Base-by-base conservation (phyloP, 2,113 vertebrate species). In the Sciurus niger region DNA sequence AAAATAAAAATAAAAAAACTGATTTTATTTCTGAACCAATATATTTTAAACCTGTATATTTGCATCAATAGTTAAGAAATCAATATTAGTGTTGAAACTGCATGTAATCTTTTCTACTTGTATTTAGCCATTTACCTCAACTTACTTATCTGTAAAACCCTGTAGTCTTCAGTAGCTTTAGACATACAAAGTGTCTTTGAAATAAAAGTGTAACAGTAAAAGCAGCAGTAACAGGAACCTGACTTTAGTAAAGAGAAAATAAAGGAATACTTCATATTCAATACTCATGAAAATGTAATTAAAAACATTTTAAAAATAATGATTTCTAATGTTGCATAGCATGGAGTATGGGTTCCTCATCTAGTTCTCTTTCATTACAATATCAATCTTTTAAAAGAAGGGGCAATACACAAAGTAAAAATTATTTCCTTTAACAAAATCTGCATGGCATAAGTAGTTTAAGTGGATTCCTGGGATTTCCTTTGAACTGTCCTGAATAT, bases 401-500 rank as follows among this genome's bases (percentile, higher is more conserved):
- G 70, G 70, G 30, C 13, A 1, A 34, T 43, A 20, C 37, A 72
- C 24, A 17, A 34, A 63, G 32, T 32, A 67, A 76, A 94, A 92
- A 24, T 25, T 83, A 89, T 83, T 82, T 90, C 94, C 48, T 34
- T 94, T 85, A 93, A 9, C 95, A 89, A 88, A 96, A 46, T 55
- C 12, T 67, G 40, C 30, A 40, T 51, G 48, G 58, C 5, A 0
- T 82, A 93, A 91, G 16, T 20, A 51, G n/a, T 58, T 55, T 80
- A 96, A 96, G 60, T 22, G 76, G 28, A 96, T 86, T 6, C 92
- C 5, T 53, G 91, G 85, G 93, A 92, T n/a, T 83, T 51, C 0
- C 0, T 63, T 0, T 92, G 84, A 79, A 89, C 74, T 87, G 16
- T 58, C 96, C 70, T 82, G 90, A 97, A 92, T 90, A 74, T 2